Evolutionary conservation across 2,888 invertebrate genomes (phyloP), one percentile per base, ranked within the genome.

Genomic region (Chironomus riparius): DNA sequence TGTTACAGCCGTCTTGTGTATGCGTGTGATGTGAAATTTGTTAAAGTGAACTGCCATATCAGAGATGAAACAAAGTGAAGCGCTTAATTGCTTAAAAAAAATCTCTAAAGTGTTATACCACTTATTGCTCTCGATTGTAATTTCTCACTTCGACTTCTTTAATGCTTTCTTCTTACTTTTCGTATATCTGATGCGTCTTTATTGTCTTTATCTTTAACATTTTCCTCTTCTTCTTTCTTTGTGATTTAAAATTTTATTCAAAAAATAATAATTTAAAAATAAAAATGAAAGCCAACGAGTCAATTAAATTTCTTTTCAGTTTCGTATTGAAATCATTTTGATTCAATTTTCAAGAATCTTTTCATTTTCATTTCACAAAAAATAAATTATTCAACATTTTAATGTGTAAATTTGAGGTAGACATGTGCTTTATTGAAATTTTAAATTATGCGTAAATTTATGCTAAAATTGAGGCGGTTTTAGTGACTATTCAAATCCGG

Each of bases 91-190:
- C 73, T 73, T 18, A 73, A 73, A 47, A n/a, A 28, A 38, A 38
- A 68, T 28, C n/a, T 74, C 48, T 68, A 68, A 61, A 74, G 68
- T 74, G 65, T 22, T 61, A 22, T 21, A 47, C 47, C 74, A 74
- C 74, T 74, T 68, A 74, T 47, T 74, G 62, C 62, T 73, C 72
- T 73, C 48, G 74, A 74, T 74, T 74, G 68, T 74, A 74, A 74
- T 62, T 74, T 74, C 74, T 74, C 74, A 74, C 74, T 74, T 74
- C 48, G 24, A 21, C 15, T 65, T 56, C 47, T 56, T 15, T 15
- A 50, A 13, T 15, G 15, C 15, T 15, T n/a, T n/a, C 24, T 22
- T 21, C 24, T 65, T 65, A 13, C 24, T 65, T 21, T 65, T 65
- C 21, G 10, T 24, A 38, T 38, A 65, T 65, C 65, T 13, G 21